phyloP scores from a whole-genome alignment of 1,140 invertebrate genomes.

The Calephelis nemesis region DNA sequence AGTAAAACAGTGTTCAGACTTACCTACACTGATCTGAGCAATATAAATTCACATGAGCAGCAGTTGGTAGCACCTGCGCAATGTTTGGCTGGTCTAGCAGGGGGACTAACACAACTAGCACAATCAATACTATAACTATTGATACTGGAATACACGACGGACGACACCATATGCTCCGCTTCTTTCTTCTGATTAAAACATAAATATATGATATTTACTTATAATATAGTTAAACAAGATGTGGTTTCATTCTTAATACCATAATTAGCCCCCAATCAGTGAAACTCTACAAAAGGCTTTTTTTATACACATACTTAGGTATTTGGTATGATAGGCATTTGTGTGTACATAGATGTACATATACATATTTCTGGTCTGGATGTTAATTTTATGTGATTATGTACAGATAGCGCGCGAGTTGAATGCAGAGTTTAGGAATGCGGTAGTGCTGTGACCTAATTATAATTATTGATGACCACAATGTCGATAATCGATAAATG shows the following conservation, averaged over 20 bases:
- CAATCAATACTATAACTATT: constrained; percentile 86
- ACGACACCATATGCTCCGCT: constrained; percentile 81
- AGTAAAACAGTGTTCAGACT: constrained; percentile 24
- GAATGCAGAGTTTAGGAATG: too few relatives aligned
- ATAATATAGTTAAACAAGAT: background rate
- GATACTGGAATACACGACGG: constrained; percentile 90
- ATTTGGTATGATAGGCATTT: too few relatives aligned
- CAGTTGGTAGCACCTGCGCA: constrained; percentile 40
- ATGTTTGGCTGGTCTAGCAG: constrained; percentile 82
- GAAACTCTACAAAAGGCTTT: background rate
- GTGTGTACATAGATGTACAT: too few relatives aligned
- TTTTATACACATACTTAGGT: background rate
- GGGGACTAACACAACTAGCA: constrained; percentile 87
- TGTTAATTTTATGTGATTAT: too few relatives aligned
- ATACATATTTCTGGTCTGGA: too few relatives aligned
- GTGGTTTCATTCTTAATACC: background rate
- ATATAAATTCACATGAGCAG: constrained; percentile 47
- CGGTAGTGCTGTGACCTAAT: too few relatives aligned
- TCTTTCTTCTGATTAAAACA: constrained; percentile 61
- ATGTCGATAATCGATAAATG: too few relatives aligned
- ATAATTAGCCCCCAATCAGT: background rate
- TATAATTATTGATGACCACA: too few relatives aligned
- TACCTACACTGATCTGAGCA: constrained; percentile 81
- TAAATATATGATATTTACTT: constrained; percentile 17
- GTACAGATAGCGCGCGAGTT: too few relatives aligned